Conservation (phyloP, 2,888 invertebrate species). For the Oligia latruncula region DNA sequence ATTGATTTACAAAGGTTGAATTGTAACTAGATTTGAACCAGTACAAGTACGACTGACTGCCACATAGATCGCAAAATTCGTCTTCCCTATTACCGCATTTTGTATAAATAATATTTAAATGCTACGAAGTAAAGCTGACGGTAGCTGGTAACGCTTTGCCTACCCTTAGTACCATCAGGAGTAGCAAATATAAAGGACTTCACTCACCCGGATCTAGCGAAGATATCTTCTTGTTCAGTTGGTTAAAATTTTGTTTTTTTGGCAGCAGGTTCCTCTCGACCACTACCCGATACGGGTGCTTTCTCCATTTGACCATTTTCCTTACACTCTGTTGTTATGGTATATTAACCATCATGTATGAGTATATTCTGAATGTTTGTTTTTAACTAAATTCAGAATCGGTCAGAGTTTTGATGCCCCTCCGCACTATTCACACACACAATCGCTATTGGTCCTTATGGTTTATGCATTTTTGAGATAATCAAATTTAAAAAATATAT, state of each 20-base stretch:
- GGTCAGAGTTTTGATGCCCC: background rate
- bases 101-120: background rate
- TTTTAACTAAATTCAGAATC: background rate
- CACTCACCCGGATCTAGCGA: background rate
- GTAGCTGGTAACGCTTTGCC: background rate
- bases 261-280: background rate
- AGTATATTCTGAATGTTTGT: background rate
- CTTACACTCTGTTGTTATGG: background rate
- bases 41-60: background rate
- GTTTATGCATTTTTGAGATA: background rate
- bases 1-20: slow-evolving; percentile 8
- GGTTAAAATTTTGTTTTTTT: background rate
- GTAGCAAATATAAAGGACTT: background rate
- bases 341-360: background rate
- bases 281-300: background rate
- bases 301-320: background rate
- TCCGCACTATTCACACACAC: too few species aligned
- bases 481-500: background rate
- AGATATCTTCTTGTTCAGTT: background rate
- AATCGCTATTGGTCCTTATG: background rate
- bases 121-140: background rate
- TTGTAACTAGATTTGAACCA: slow-evolving; percentile 16
- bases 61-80: background rate
- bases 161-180: background rate
- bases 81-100: background rate